phyloP scores from a whole-genome alignment of 2,113 vertebrate species.

The Pterocles gutturalis region DNA sequence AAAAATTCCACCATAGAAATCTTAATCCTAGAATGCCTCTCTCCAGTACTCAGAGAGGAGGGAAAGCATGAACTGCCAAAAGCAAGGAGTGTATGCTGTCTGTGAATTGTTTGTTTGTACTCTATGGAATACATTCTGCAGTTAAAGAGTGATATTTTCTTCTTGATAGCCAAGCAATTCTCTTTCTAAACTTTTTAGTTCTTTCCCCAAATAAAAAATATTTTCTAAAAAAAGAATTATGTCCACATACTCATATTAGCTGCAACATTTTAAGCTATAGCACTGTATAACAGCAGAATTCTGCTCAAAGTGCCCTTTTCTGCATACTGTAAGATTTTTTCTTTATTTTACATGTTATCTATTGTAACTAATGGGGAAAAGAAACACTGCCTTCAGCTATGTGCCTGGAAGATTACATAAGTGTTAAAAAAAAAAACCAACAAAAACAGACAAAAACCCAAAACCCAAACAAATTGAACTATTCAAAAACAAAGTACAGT shows the following conservation, averaged over 20 bases:
- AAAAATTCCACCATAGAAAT: conserved; percentile 59
- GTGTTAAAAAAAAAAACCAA: background rate
- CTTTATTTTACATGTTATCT: background rate
- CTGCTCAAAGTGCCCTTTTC: background rate
- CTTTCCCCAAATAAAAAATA: background rate
- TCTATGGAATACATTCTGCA: background rate
- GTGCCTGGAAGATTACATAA: conserved; percentile 63
- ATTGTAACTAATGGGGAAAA: background rate
- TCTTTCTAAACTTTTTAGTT: background rate
- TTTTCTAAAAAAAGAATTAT: background rate
- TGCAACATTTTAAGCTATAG: background rate
- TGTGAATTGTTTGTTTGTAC: background rate
- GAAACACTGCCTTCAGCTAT: conserved; percentile 12
- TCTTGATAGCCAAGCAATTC: background rate
- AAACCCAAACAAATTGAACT: background rate
- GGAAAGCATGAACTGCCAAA: background rate
- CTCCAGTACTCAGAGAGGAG: conserved; percentile 17
- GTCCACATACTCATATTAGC: background rate
- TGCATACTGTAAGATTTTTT: background rate
- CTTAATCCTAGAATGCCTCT: conserved; percentile 60
- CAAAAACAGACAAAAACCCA: background rate
- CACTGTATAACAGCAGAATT: background rate
- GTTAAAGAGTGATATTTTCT: background rate
- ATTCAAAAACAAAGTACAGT: background rate
- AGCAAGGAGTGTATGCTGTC: background rate